phyloP scores from a whole-genome alignment of 2,113 vertebrate genomes.

The Holacanthus passer region DNA sequence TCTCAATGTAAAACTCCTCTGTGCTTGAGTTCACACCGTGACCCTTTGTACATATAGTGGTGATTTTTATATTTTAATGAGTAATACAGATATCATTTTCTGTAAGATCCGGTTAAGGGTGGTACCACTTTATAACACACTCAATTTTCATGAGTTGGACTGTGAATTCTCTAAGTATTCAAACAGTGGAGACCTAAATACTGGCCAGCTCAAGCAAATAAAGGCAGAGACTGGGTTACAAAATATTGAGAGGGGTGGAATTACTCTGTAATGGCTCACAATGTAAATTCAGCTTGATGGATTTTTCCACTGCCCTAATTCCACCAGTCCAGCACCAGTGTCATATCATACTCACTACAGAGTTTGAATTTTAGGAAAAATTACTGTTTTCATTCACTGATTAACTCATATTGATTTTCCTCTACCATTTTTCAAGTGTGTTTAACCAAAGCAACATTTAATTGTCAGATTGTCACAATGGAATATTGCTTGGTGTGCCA shows the following conservation, averaged over 20 bases:
- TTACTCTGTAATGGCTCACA: not conserved
- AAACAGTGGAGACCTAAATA: not conserved
- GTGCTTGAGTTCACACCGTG: not conserved
- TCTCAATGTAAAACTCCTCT: not conserved
- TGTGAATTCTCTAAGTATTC: not conserved
- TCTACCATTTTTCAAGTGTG: not conserved
- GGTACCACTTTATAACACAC: not conserved
- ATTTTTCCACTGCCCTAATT: no score
- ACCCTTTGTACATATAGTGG: not conserved
- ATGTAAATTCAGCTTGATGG: not conserved
- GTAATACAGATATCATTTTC: not conserved
- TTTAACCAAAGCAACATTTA: not conserved
- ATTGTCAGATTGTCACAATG: not conserved
- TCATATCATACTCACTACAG: not conserved
- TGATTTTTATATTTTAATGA: not conserved
- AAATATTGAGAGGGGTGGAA: not conserved
- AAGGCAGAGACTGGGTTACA: not conserved
- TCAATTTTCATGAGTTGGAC: not conserved
- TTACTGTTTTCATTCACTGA: not conserved
- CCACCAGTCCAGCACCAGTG: no score
- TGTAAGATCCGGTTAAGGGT: not conserved
- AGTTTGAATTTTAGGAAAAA: not conserved
- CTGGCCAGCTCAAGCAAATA: not conserved
- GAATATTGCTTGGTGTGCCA: no score
- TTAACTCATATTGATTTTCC: not conserved